Percentiles rank a stretch among this genome's conserved stretches.
phyloP scores from a whole-genome alignment of 2,888 invertebrate genomes.

The Cheilosia urbana region DNA sequence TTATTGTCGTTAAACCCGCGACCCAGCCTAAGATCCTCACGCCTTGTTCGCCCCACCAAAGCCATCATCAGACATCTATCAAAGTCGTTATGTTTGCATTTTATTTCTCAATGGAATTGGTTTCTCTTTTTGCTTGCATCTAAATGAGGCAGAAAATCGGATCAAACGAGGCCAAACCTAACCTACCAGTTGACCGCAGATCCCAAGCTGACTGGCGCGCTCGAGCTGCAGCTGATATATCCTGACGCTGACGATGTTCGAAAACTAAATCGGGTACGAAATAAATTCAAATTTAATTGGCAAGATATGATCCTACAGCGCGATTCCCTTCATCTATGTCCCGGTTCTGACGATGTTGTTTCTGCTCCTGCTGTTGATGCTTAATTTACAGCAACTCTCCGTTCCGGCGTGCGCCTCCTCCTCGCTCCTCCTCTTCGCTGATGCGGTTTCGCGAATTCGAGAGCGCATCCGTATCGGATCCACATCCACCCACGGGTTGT shows the following conservation, averaged over 20 bases:
- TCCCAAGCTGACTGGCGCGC: conserved; percentile 33
- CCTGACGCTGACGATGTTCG: conserved; percentile 55
- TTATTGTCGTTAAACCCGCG: conserved; percentile 33
- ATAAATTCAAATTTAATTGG: conserved; percentile 84
- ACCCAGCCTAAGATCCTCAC: conserved; percentile 39
- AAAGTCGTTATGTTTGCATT: conserved; percentile 73
- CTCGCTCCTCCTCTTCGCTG: conserved; percentile 5
- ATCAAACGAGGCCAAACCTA: conserved; percentile 58
- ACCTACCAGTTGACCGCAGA: conserved; percentile 55
- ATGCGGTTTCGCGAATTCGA: conserved; percentile 41
- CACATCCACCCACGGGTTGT: conserved; percentile 73
- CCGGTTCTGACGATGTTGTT: conserved; percentile 60
- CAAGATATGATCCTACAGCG: conserved; percentile 78
- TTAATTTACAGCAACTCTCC: conserved; percentile 71
- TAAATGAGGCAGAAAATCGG: conserved; percentile 67
- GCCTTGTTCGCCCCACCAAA: conserved; percentile 30
- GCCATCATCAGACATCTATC: conserved; percentile 67
- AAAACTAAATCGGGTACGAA: conserved; percentile 78
- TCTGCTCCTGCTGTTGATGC: conserved; percentile 60
- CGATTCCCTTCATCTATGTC: conserved; percentile 68
- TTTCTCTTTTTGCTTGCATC: conserved; percentile 53
- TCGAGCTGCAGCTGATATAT: conserved; percentile 31
- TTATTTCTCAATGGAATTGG: conserved; percentile 63
- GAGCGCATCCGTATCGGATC: conserved; percentile 70
- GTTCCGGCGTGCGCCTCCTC: conserved; percentile 32